Conservation (phyloP, 2,113 vertebrate species). For the Nothoprocta pentlandii region DNA sequence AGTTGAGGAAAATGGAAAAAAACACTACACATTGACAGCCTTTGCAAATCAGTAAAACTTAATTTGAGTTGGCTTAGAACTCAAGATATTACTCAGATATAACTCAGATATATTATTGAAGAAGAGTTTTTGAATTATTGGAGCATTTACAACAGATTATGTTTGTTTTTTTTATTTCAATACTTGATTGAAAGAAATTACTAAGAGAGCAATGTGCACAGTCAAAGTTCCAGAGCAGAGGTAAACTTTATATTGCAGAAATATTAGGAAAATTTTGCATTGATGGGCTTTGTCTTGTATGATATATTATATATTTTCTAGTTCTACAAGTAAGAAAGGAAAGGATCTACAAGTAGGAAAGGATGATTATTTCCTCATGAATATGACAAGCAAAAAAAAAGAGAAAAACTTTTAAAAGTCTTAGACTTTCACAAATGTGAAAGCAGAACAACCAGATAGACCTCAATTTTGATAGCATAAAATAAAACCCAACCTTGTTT, state of each 20-base stretch:
- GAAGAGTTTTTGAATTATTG: background rate
- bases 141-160: background rate
- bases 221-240: background rate
- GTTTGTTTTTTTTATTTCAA: background rate
- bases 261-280: background rate
- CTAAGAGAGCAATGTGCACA: background rate
- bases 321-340: background rate
- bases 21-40: background rate
- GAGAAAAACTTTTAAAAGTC: background rate
- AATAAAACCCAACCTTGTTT: background rate
- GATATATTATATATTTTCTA: background rate
- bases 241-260: background rate
- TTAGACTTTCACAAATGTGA: background rate
- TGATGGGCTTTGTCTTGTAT: background rate
- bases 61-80: background rate
- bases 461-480: background rate
- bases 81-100: background rate
- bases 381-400: background rate
- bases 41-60: background rate
- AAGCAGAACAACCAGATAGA: background rate
- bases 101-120: background rate
- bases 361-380: background rate
- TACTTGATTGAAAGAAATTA: background rate
- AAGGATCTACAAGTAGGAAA: background rate
- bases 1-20: background rate